Conservation (phyloP, 2,113 vertebrate species). For the Microtus montanus region DNA sequence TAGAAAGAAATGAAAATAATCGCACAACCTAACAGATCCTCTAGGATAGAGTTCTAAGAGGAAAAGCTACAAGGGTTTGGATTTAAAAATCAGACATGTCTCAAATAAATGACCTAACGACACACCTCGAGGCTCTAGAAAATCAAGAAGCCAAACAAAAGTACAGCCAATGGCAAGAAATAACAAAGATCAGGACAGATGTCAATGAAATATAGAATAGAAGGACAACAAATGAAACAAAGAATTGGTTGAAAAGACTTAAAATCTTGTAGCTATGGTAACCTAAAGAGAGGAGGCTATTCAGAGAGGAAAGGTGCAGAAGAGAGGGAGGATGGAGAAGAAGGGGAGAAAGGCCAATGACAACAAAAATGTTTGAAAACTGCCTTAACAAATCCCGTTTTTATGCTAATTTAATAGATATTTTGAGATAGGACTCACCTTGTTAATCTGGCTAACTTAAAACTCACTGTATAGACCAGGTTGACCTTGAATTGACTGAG, state of each 20-base stretch:
- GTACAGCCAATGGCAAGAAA: not conserved
- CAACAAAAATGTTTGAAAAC: not conserved
- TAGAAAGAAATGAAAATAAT: not conserved
- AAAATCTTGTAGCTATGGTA: not conserved
- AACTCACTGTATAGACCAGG: not conserved
- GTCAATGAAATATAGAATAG: not conserved
- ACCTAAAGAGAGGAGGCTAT: not conserved
- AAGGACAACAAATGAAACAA: not conserved
- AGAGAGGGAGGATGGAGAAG: not conserved
- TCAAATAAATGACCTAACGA: not conserved
- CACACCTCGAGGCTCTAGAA: not conserved
- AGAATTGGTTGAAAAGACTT: not conserved
- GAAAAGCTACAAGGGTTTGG: not conserved
- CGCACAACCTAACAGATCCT: not conserved
- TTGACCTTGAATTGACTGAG: not conserved
- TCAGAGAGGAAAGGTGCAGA: not conserved
- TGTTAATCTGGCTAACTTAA: not conserved
- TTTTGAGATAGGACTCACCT: not conserved
- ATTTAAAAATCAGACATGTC: not conserved
- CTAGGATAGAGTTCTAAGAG: not conserved
- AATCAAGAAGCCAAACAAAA: not conserved
- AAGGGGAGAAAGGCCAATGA: not conserved
- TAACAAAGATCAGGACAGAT: not conserved
- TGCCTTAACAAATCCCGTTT: not conserved
- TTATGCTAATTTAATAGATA: not conserved